Evolutionary conservation across 2,888 invertebrate genomes (phyloP).

Genomic region (Cheilosia scutellata): DNA sequence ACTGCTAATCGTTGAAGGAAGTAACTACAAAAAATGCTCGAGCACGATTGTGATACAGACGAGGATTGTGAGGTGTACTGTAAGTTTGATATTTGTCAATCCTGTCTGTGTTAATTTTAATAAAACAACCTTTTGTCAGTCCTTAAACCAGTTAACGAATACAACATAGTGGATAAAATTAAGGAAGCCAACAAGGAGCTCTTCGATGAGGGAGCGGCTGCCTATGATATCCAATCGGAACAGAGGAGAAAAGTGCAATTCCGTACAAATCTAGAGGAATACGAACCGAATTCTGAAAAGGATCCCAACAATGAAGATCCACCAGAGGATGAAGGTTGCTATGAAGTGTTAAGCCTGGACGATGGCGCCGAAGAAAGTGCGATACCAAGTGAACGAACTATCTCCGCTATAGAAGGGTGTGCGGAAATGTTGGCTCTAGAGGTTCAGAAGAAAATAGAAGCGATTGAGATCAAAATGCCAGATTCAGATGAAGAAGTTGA

Average conservation of each 20-base stretch:
- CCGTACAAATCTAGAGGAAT: conserved; percentile 84
- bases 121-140: conserved; percentile 77
- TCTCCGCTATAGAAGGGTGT: conserved; percentile 59
- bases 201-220: conserved; percentile 79
- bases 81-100: conserved; percentile 78
- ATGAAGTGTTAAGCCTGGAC: conserved; percentile 59
- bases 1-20: conserved; percentile 32
- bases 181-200: conserved; percentile 85
- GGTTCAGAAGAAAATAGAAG: conserved; percentile 64
- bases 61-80: conserved; percentile 84
- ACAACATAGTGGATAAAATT: conserved; percentile 86
- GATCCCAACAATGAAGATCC: not conserved
- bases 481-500: conserved; percentile 76
- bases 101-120: conserved; percentile 3
- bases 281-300: conserved; percentile 82
- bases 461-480: conserved; percentile 61
- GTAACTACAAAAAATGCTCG: conserved; percentile 79
- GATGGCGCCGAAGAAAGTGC: conserved; percentile 43
- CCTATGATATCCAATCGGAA: conserved; percentile 57
- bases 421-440: conserved; percentile 64
- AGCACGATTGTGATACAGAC: conserved; percentile 83
- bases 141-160: conserved; percentile 84
- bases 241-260: conserved; percentile 84
- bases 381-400: conserved; percentile 42
- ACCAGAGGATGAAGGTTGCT: conserved; percentile 52